Evolutionary conservation across 2,797 vertebrate genomes (phyloP).

Genomic region (Furcifer pardalis): DNA sequence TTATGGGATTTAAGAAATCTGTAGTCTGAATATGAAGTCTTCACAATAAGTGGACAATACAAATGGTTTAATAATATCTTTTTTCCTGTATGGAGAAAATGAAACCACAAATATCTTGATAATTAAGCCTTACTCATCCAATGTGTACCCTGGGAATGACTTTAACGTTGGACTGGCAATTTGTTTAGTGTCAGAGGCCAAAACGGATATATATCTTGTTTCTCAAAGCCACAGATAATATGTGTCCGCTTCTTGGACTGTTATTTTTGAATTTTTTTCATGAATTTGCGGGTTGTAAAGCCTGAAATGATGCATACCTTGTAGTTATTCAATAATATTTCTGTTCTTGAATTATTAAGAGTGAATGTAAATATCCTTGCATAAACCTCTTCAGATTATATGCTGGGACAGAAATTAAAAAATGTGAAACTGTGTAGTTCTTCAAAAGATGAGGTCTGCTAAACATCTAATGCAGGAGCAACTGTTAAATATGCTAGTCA

Average conservation of each 20-base stretch:
- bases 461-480: not conserved
- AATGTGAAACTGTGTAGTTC: not conserved
- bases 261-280: conserved; percentile 36
- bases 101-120: conserved; percentile 15
- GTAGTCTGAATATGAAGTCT: not conserved
- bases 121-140: conserved; percentile 28
- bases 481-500: not conserved
- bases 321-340: not conserved
- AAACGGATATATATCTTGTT: conserved; percentile 10
- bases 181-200: not conserved
- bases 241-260: not conserved
- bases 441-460: not conserved
- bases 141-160: conserved; percentile 17
- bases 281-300: conserved; percentile 6
- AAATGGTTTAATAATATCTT: not conserved
- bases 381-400: not conserved
- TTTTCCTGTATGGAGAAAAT: conserved; percentile 7
- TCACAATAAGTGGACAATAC: not conserved
- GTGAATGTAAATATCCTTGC: not conserved
- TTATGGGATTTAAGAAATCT: not conserved
- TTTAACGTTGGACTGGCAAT: conserved; percentile 17
- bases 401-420: too few species aligned
- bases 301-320: not conserved
- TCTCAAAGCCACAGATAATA: conserved; percentile 23
- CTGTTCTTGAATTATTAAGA: not conserved